These are phyloP conservation scores for Caenorhabditis afra DNA, from an alignment of 2,888 invertebrate genomes.

Conservation along the genomic window DNA sequence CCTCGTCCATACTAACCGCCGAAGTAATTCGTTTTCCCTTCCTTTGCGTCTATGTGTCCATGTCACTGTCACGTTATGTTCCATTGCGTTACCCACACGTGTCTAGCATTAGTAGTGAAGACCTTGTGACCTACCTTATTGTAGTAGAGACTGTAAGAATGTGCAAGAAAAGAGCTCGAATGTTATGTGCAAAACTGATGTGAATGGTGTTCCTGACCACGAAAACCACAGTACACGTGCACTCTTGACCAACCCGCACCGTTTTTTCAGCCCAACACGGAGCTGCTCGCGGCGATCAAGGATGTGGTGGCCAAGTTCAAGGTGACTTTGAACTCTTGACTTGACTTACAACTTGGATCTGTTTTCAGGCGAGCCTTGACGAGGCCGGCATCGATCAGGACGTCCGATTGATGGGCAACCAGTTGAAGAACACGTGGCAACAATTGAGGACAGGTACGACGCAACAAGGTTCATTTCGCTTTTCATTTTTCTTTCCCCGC, in stretches of 20 bases:
- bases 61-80: too few species aligned
- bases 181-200: too few species aligned
- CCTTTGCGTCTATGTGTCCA: too few species aligned
- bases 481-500: slow-evolving; percentile 13
- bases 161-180: too few species aligned
- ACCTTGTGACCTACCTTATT: too few species aligned
- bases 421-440: slow-evolving; percentile 76
- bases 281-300: slow-evolving; percentile 75
- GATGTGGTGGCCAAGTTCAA: slow-evolving; percentile 76
- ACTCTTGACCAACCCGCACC: too few species aligned
- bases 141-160: too few species aligned
- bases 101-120: too few species aligned
- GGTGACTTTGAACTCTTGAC: slow-evolving; percentile 14
- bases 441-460: slow-evolving; percentile 74
- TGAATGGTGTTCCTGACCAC: too few species aligned
- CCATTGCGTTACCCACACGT: too few species aligned
- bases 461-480: slow-evolving; percentile 60
- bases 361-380: slow-evolving; percentile 67
- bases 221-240: too few species aligned
- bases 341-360: neutral
- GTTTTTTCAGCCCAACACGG: slow-evolving; percentile 75
- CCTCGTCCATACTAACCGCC: slow-evolving; percentile 46
- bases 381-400: slow-evolving; percentile 73
- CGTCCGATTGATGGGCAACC: slow-evolving; percentile 71
- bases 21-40: slow-evolving; percentile 35